Evolutionary conservation across 1,140 invertebrate species (phyloP).

Genomic region (Chrysopa pallens): DNA sequence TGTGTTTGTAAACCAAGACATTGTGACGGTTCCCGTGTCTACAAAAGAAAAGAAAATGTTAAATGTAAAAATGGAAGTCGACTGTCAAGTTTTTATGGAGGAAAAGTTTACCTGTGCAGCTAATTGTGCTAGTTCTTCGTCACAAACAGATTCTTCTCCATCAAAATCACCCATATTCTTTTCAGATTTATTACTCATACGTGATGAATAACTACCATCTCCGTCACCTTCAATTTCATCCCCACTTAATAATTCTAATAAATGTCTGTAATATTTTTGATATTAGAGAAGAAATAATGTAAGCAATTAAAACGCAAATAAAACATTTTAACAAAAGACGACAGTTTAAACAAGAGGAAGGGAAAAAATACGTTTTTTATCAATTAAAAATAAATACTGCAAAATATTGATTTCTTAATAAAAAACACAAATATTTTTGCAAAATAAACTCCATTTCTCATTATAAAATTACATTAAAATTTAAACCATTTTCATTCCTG

Average conservation of each 20-base stretch:
- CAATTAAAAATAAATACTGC: no score
- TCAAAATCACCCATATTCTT: conserved; percentile 91
- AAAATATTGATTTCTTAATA: no score
- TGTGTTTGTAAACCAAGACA: conserved; percentile 1
- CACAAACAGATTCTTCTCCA: conserved; percentile 74
- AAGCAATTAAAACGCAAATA: no score
- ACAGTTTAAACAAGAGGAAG: no score
- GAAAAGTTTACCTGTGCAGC: conserved; percentile 37
- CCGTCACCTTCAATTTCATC: conserved; percentile 33
- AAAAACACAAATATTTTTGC: no score
- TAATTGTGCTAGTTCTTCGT: conserved; percentile 70
- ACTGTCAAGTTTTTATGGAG: background rate
- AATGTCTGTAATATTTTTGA: conserved; percentile 16
- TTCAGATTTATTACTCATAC: conserved; percentile 83
- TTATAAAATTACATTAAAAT: no score
- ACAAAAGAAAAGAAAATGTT: background rate
- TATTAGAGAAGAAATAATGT: background rate
- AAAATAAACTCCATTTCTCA: no score
- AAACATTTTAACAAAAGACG: no score
- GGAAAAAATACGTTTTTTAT: no score
- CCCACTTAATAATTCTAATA: conserved; percentile 42
- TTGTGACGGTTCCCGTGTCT: conserved; percentile 4
- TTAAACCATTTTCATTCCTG: no score
- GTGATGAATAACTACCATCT: conserved; percentile 64
- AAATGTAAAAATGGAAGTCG: background rate